phyloP scores from a whole-genome alignment of 2,888 invertebrate species.

The Gnatocerus cornutus region DNA sequence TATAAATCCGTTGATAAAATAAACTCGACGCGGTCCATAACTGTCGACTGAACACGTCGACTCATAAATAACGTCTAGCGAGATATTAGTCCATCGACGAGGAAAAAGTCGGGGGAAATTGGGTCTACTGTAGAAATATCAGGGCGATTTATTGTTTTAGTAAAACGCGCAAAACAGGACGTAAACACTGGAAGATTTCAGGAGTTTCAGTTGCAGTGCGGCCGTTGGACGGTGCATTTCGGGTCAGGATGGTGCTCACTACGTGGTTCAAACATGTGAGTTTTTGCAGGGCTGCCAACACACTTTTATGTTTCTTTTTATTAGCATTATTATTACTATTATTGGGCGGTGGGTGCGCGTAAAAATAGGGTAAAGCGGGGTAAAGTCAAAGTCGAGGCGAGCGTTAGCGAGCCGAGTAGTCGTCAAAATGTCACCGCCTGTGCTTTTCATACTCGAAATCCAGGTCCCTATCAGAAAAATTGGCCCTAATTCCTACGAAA shows the following conservation, averaged over 20 bases:
- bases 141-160: slow-evolving; percentile 46
- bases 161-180: slow-evolving; percentile 36
- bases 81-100: slow-evolving; percentile 12
- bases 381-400: too few species aligned
- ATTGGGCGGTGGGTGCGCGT: too few species aligned
- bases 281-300: not conserved
- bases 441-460: too few species aligned
- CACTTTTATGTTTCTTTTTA: too few species aligned
- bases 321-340: too few species aligned
- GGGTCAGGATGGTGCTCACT: slow-evolving; percentile 41
- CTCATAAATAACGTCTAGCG: slow-evolving; percentile 14
- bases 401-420: too few species aligned
- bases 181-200: slow-evolving; percentile 49
- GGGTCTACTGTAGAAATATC: slow-evolving; percentile 25
- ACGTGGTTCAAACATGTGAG: slow-evolving; percentile 45
- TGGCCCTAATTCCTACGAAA: too few species aligned
- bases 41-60: slow-evolving; percentile 24
- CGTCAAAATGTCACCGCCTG: too few species aligned
- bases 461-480: too few species aligned
- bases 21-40: slow-evolving; percentile 38
- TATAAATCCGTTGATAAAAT: slow-evolving; percentile 44
- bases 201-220: slow-evolving; percentile 34
- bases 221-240: slow-evolving; percentile 34
- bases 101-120: not conserved
- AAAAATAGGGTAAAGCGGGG: too few species aligned